A percentile compares a stretch with the other conserved stretches of the same genome.
Evolutionary conservation across 2,113 vertebrate genomes (phyloP).

Genomic region (Galbula dea): DNA sequence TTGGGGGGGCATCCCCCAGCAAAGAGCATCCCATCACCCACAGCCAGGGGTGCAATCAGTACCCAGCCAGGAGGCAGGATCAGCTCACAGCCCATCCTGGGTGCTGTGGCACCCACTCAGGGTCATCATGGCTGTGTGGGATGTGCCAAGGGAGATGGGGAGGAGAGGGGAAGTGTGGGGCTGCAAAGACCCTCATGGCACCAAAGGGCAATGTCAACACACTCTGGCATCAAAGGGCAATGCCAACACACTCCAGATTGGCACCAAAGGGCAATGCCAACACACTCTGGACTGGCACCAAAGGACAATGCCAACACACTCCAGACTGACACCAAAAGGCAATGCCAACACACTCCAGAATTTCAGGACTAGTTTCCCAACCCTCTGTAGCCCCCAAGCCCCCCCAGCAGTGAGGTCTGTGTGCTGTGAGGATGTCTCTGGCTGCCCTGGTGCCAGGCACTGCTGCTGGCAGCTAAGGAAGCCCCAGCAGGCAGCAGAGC

Average conservation of each 20-base stretch:
- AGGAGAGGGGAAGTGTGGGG: not conserved
- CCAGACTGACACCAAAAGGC: not conserved
- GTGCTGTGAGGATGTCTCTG: rapidly evolving
- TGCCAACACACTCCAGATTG: not conserved
- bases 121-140: not conserved
- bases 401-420: rapidly evolving
- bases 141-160: not conserved
- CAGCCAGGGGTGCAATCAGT: not conserved
- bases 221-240: not conserved
- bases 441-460: not conserved
- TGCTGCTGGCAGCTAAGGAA: not conserved
- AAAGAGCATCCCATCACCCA: not conserved
- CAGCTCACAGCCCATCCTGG: not conserved
- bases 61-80: not conserved
- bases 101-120: not conserved
- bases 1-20: not conserved
- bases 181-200: not conserved
- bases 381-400: not conserved
- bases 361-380: not conserved
- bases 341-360: not conserved
- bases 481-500: not conserved
- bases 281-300: not conserved
- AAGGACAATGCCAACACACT: not conserved
- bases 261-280: not conserved
- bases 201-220: no score